Percentiles rank a stretch among this genome's conserved stretches.
Evolutionary conservation across 2,888 invertebrate species (phyloP).

Genomic region (Heliconius ismenius): DNA sequence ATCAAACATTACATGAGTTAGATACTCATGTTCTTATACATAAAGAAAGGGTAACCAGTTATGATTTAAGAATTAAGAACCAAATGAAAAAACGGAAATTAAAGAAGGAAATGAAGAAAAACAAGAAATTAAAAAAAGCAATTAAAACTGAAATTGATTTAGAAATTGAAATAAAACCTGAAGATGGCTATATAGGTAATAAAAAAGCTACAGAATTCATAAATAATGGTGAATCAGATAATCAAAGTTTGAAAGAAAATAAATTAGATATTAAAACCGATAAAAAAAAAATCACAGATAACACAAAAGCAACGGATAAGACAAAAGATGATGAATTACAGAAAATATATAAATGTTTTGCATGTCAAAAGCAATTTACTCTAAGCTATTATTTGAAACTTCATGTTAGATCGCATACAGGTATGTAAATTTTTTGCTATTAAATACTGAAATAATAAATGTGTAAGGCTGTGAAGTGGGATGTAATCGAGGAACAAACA

Average conservation of each 20-base stretch:
- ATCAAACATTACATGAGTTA: conserved; percentile 56
- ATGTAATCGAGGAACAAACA: too few relatives aligned
- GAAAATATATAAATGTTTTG: conserved; percentile 75
- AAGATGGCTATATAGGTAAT: conserved; percentile 72
- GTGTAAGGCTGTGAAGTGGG: not conserved
- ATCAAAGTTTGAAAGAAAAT: conserved; percentile 41
- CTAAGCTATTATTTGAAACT: conserved; percentile 73
- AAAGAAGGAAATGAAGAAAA: conserved; percentile 62
- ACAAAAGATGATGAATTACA: conserved; percentile 49
- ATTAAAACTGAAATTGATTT: conserved; percentile 49
- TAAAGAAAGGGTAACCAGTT: conserved; percentile 70
- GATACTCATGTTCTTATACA: conserved; percentile 69
- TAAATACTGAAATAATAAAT: not conserved
- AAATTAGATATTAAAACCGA: conserved; percentile 36
- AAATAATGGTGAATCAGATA: conserved; percentile 41
- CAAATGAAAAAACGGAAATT: conserved; percentile 61
- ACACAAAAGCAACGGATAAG: conserved; percentile 11
- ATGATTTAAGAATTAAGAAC: conserved; percentile 66
- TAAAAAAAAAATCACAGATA: conserved; percentile 16
- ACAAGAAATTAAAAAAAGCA: conserved; percentile 57
- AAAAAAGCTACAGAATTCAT: conserved; percentile 57
- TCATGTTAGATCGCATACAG: conserved; percentile 75
- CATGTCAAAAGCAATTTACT: conserved; percentile 70
- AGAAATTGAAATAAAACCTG: conserved; percentile 69
- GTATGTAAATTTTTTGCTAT: conserved; percentile 46